Conservation (phyloP, 1,140 invertebrate species). For the Eupeodes corollae region DNA sequence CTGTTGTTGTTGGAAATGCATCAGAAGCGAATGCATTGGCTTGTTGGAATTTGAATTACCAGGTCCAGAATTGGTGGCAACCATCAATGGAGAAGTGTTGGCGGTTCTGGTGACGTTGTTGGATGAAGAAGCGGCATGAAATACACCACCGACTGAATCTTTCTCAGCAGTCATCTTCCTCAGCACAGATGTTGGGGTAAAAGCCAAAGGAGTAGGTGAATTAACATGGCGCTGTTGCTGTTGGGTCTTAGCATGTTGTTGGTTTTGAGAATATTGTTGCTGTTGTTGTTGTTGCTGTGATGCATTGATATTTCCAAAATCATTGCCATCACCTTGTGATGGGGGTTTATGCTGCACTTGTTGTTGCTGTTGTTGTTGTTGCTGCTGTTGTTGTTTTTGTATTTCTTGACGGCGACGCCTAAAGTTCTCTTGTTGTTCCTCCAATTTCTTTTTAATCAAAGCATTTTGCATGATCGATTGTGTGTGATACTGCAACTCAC, state of each 20-base stretch:
- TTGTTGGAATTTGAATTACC: slow-evolving; percentile 1
- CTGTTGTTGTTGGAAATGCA: slow-evolving; percentile 7
- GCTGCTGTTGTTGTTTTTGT: slow-evolving; percentile 22
- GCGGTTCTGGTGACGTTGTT: slow-evolving; percentile 29
- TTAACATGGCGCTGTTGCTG: slow-evolving; percentile 16
- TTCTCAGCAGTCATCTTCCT: slow-evolving; percentile 89
- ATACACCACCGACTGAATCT: slow-evolving; percentile 35
- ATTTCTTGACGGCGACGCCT: slow-evolving; percentile 62
- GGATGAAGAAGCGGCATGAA: slow-evolving; percentile 21
- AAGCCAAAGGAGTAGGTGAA: slow-evolving; percentile 59
- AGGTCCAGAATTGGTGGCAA: slow-evolving; percentile 28
- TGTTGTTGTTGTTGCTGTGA: too few species aligned
- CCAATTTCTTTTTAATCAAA: slow-evolving; percentile 72
- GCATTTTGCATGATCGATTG: slow-evolving; percentile 73
- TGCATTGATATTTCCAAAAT: too few species aligned
- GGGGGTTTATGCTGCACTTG: too few species aligned
- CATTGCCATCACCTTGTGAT: too few species aligned
- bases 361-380: slow-evolving; percentile 9
- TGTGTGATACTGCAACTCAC: slow-evolving; percentile 66
- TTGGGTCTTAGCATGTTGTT: too few species aligned
- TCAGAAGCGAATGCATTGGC: background rate
- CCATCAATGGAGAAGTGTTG: slow-evolving; percentile 30
- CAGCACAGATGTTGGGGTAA: slow-evolving; percentile 82
- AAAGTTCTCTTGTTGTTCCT: slow-evolving; percentile 73
- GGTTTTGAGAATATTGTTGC: too few species aligned